These are phyloP conservation scores for Lithobates pipiens DNA, from an alignment of 2,797 vertebrate genomes.

Conservation along the genomic window DNA sequence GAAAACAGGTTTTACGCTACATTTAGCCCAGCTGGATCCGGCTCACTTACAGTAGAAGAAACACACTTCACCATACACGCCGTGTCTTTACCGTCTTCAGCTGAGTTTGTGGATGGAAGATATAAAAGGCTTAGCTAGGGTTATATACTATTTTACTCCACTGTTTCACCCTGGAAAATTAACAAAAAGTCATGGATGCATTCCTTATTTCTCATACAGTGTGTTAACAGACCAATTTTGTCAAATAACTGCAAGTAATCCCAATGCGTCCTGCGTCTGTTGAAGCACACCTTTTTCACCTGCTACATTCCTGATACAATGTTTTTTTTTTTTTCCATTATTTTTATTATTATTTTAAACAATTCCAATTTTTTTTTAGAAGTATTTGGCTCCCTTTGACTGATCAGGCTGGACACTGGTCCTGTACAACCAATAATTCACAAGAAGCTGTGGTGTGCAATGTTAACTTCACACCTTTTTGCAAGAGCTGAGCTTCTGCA, in stretches of 20 bases:
- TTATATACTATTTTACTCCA: neutral
- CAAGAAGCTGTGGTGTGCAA: no score
- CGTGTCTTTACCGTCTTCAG: conserved; percentile 65
- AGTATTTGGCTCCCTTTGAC: no score
- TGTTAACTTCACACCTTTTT: no score
- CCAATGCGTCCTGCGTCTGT: no score
- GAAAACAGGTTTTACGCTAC: conserved; percentile 76
- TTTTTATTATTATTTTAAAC: no score
- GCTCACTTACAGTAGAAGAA: conserved; percentile 72
- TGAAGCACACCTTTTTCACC: no score
- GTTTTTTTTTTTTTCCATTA: no score
- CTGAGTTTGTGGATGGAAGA: neutral
- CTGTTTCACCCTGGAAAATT: neutral
- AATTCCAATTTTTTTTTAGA: no score
- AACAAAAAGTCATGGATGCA: neutral
- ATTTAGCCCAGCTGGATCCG: conserved; percentile 75
- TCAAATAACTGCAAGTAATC: neutral
- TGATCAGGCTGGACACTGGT: no score
- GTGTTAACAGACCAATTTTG: neutral
- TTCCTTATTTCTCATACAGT: neutral
- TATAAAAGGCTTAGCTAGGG: neutral
- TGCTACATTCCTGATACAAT: no score
- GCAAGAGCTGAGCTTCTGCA: no score
- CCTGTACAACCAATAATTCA: no score
- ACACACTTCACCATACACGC: conserved; percentile 59